Conservation (phyloP, 2,113 vertebrate species). For the Sorex fumeus region DNA sequence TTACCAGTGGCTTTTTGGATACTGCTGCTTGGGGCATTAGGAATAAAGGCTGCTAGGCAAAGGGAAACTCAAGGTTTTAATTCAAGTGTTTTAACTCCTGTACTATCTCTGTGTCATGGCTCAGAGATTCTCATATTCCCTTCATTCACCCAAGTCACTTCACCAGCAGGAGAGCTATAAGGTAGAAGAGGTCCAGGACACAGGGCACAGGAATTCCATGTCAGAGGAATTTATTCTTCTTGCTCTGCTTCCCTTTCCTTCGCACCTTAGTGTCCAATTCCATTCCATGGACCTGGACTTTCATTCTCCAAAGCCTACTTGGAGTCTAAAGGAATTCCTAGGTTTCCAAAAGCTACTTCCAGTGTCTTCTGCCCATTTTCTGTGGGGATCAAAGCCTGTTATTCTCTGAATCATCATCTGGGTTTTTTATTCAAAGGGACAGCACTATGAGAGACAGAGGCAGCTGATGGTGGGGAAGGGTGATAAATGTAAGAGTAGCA, state of each 20-base stretch:
- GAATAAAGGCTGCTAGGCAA: neutral
- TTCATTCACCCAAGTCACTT: neutral
- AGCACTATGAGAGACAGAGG: neutral
- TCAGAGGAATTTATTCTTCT: neutral
- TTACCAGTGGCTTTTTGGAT: neutral
- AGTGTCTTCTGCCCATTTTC: neutral
- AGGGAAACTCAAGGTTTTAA: too few relatives aligned
- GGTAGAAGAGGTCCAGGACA: neutral
- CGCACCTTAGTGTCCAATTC: neutral
- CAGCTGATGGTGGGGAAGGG: neutral
- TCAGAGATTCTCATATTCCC: neutral
- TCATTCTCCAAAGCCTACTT: neutral
- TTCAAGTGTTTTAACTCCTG: too few relatives aligned
- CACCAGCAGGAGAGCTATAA: neutral
- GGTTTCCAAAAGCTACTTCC: neutral
- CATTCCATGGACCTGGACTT: neutral
- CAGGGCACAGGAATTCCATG: neutral
- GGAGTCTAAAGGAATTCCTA: neutral
- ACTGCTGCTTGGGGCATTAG: slow-evolving; percentile 16
- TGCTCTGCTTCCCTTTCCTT: neutral
- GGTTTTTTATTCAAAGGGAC: slow-evolving; percentile 40
- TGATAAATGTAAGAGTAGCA: neutral
- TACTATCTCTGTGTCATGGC: too few relatives aligned
- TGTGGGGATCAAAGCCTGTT: neutral
- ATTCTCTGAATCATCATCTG: neutral